Evolutionary conservation across 2,797 vertebrate genomes (phyloP).

Genomic region (Pitangus sulphuratus): DNA sequence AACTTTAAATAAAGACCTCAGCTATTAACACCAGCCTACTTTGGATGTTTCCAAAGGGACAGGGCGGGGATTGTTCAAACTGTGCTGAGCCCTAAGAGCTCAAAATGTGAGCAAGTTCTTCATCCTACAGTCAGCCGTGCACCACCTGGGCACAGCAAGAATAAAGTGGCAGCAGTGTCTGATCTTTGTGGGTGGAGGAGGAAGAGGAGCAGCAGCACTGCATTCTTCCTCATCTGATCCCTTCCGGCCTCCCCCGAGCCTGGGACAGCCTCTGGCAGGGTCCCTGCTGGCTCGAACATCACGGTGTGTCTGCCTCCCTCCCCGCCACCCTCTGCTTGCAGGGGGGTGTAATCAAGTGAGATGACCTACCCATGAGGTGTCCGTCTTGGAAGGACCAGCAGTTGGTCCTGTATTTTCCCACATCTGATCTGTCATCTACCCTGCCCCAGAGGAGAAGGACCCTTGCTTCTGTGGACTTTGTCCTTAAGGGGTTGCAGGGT

Average conservation of each 20-base stretch:
- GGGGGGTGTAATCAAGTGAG: background rate
- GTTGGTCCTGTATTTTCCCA: background rate
- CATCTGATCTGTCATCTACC: background rate
- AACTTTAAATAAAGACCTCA: constrained; percentile 84
- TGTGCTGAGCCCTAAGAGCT: background rate
- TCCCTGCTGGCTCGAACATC: accelerated
- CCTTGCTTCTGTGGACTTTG: background rate
- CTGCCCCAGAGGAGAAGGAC: background rate
- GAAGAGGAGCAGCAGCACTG: background rate
- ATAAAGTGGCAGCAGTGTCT: background rate
- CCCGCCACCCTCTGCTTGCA: background rate
- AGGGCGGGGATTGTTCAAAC: background rate
- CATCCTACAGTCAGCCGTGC: background rate
- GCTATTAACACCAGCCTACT: constrained; percentile 69
- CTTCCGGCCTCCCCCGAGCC: background rate
- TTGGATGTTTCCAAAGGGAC: constrained; percentile 18
- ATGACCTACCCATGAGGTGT: background rate
- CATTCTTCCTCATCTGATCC: accelerated
- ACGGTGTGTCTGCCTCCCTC: accelerated
- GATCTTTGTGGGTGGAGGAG: background rate
- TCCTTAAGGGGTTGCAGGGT: background rate
- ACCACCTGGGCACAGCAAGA: accelerated
- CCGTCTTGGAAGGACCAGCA: background rate
- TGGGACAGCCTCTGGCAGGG: background rate
- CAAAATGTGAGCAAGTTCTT: background rate